Base-by-base conservation (phyloP, 2,113 vertebrate species). In the Atractosteus spatula region DNA sequence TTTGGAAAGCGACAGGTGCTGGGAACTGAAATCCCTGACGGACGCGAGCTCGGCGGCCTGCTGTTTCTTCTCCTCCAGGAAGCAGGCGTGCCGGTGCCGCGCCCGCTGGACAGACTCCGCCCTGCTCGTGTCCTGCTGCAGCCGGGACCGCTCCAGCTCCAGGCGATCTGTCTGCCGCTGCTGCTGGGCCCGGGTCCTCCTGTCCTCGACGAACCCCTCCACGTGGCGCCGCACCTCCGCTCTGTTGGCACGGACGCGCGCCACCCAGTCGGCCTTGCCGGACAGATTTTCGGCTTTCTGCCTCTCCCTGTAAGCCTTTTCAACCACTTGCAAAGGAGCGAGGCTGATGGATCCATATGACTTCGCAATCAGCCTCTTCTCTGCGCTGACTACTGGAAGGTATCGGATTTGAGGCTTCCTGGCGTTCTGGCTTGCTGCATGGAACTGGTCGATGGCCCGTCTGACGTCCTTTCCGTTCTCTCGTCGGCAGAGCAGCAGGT, bases 11-110 rank as follows among this genome's bases (percentile, higher is more conserved):
- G 79, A 54, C 43, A 17, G 61, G 56, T 78, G 74, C 29, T 87
- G 76, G 62, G 79, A 76, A 69, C 41, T 85, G 29, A 88, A 80
- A 5, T 41, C 63, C 8, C 76, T 83, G 62, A 86, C 80, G 66
- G 83, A 68, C 43, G 77, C 71, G n/a, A 76, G 73, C 3, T 86
- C 80, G 41, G 16, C 7, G 4, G 71, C 12, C 13, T 59, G 87
- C 54, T 17, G 57, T 0, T 74, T 78, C 70, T 86, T 91, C 44
- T 77, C 78, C 67, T 83, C 47, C 0, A 82, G 45, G 73, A 89
- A 88, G 6, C 0, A 0, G 44, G 10, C 3, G 69, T 80, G 77
- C 63, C 73, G 88, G 16, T 85, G 56, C 57, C 45, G 84, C 41
- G 78, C 81, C 7, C 74, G 66, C 77, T 69, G 71, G 68, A 82